Evolutionary conservation across 2,113 vertebrate species (phyloP), one percentile per base, ranked within the genome.

Genomic region (Macroglossus sobrinus): DNA sequence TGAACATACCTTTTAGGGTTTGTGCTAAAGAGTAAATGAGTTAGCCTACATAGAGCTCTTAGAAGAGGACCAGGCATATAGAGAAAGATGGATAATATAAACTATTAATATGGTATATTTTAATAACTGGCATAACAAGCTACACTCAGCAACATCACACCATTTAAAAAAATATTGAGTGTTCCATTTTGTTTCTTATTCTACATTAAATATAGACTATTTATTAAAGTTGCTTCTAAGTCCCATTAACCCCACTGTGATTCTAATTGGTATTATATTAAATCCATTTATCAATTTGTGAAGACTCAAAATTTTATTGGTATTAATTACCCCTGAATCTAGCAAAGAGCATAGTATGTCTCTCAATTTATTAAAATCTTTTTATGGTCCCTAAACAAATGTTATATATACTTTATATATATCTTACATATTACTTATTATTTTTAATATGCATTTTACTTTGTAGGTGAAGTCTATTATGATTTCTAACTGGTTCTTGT

Each of bases 221-320:
- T 92, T 92, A 84, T 82, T 66, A 78, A 95, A 69, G 50, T 87
- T 69, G 30, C 55, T 89, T 94, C 72, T 93, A 96, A 95, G 91
- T 91, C 35, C 63, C 40, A 94, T 95, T 94, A 95, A 86, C 66
- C 85, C 89, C 74, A 84, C 68, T 93, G 28, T 93, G 89, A 92
- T 92, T 95, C 89, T 97, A 93, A 96, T 89, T 96, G 43, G 86
- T 92, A 95, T 96, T 87, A 96, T 97, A 97, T 94, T 95, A 96
- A 97, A 95, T 93, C 63, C n/a, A 95, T 94, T 59, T 64, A 91
- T 97, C 79, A 93, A 61, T 87, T 86, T 95, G 21, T 55, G 26
- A 93, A 89, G 78, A 94, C 78, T 91, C 38, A 90, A 79, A 24
- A 30, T 79, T 85, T 92, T 92, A 96, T 94, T 87, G 19, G 63